Evolutionary conservation across 2,888 invertebrate species (phyloP).

Genomic region (Zygothrica quintamaculata): DNA sequence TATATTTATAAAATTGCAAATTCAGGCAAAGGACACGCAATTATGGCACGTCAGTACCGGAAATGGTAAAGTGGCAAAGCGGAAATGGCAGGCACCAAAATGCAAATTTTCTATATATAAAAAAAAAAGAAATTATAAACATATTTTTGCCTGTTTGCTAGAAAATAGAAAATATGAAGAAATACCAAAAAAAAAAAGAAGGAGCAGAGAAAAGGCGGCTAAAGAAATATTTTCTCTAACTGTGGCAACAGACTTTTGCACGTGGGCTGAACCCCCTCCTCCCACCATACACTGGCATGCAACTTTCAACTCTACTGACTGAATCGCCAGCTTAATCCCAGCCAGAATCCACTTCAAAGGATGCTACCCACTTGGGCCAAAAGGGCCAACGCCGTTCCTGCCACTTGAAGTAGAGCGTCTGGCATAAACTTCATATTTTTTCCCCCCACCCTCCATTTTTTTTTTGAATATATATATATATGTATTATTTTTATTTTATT

Average conservation of each 20-base stretch:
- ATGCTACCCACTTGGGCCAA: slow-evolving; percentile 49
- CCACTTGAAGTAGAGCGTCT: slow-evolving; percentile 63
- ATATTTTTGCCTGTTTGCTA: slow-evolving; percentile 52
- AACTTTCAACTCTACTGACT: slow-evolving; percentile 5
- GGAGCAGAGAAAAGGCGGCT: too few species aligned
- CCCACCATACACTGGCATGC: too few species aligned
- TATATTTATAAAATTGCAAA: slow-evolving; percentile 16
- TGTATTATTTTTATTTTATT: slow-evolving; percentile 19
- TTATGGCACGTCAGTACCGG: slow-evolving; percentile 63
- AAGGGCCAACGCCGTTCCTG: slow-evolving; percentile 32
- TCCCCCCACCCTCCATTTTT: background rate
- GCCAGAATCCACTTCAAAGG: slow-evolving; percentile 65
- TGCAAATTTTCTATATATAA: slow-evolving; percentile 66
- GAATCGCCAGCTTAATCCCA: slow-evolving; percentile 13
- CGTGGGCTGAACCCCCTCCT: too few species aligned
- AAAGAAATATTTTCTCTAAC: slow-evolving; percentile 39
- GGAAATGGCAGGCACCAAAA: slow-evolving; percentile 66
- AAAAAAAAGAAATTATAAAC: slow-evolving; percentile 69
- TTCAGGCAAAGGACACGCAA: slow-evolving; percentile 36
- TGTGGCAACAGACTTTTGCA: slow-evolving; percentile 49
- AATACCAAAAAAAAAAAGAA: slow-evolving; percentile 22
- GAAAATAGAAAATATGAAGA: slow-evolving; percentile 25
- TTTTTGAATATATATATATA: background rate
- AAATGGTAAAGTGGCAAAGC: slow-evolving; percentile 72
- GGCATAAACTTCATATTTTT: slow-evolving; percentile 48